These are phyloP conservation scores for Oscarella lobularis DNA, from an alignment of 37 sponge, comb jelly and placozoan genomes.

Conservation along the genomic window DNA sequence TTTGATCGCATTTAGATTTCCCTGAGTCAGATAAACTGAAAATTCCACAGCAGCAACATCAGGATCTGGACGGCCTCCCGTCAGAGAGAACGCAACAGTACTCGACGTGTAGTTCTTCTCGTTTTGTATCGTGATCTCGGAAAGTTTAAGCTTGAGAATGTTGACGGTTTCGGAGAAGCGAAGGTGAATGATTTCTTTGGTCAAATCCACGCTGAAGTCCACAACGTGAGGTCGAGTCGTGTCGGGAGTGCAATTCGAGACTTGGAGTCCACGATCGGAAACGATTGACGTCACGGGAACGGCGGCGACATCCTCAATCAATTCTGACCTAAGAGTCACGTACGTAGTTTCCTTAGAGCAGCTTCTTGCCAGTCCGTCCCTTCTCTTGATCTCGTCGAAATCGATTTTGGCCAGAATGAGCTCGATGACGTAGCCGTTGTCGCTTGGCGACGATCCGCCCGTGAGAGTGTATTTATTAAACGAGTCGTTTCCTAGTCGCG, in stretches of 20 bases:
- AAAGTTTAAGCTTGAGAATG: constrained; percentile 49
- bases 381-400: constrained; percentile 64
- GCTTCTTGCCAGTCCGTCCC: constrained; percentile 49
- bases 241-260: constrained; percentile 41
- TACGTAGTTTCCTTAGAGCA: constrained; percentile 42
- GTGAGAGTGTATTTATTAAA: constrained; percentile 25
- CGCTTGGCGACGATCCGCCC: constrained; percentile 25
- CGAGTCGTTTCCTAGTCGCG: constrained; percentile 4
- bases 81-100: constrained; percentile 44
- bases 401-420: constrained; percentile 37
- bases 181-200: constrained; percentile 25
- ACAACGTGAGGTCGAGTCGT: constrained; percentile 46
- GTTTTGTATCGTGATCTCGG: constrained; percentile 54
- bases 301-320: constrained; percentile 48
- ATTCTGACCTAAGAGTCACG: constrained; percentile 42
- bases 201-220: constrained; percentile 44
- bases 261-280: constrained; percentile 31
- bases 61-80: constrained; percentile 58
- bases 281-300: constrained; percentile 41
- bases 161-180: constrained; percentile 75
- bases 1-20: constrained; percentile 64
- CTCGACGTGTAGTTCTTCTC: constrained; percentile 4
- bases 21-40: constrained; percentile 40
- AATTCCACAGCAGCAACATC: constrained; percentile 39
- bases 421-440: constrained; percentile 49